These are phyloP conservation scores for Drosophila kikkawai DNA, from an alignment of 1,140 invertebrate species.

Conservation along the genomic window DNA sequence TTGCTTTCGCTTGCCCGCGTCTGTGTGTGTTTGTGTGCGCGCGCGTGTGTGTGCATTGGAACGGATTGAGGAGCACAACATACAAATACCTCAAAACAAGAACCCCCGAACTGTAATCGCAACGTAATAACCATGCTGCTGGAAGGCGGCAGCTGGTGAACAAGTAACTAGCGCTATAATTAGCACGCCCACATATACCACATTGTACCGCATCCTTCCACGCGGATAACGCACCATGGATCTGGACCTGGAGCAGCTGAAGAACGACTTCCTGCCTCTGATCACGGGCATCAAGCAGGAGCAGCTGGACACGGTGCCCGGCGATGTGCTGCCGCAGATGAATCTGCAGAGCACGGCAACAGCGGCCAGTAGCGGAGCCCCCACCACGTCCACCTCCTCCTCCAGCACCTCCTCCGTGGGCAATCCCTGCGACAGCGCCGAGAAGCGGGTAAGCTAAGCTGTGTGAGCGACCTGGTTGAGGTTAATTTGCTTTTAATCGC, in stretches of 20 bases:
- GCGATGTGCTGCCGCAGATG: conserved; percentile 65
- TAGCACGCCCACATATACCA: conserved; percentile 33
- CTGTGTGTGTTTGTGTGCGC: conserved; percentile 29
- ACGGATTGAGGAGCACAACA: conserved; percentile 33
- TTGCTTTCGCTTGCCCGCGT: conserved; percentile 39
- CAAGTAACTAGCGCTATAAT: conserved; percentile 24
- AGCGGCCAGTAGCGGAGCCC: conserved; percentile 47
- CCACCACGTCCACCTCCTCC: conserved; percentile 73
- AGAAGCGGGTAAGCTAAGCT: conserved; percentile 76
- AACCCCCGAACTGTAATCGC: conserved; percentile 21
- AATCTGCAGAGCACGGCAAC: conserved; percentile 44
- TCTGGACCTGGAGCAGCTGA: conserved; percentile 79
- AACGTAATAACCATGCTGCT: conserved; percentile 35
- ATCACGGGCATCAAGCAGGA: conserved; percentile 82
- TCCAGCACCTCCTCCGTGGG: conserved; percentile 72
- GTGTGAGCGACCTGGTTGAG: not conserved
- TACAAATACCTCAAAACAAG: conserved; percentile 24
- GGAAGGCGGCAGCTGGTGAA: conserved; percentile 29
- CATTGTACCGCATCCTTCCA: conserved; percentile 10
- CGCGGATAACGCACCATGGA: conserved; percentile 62
- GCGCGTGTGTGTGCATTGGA: conserved; percentile 27
- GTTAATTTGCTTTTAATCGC: conserved; percentile 26
- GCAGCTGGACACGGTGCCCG: conserved; percentile 71
- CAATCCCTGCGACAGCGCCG: conserved; percentile 83
- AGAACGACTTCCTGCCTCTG: conserved; percentile 81